These are phyloP conservation scores for Hypanus sabinus DNA, from an alignment of 2,113 vertebrate genomes.

Conservation along the genomic window DNA sequence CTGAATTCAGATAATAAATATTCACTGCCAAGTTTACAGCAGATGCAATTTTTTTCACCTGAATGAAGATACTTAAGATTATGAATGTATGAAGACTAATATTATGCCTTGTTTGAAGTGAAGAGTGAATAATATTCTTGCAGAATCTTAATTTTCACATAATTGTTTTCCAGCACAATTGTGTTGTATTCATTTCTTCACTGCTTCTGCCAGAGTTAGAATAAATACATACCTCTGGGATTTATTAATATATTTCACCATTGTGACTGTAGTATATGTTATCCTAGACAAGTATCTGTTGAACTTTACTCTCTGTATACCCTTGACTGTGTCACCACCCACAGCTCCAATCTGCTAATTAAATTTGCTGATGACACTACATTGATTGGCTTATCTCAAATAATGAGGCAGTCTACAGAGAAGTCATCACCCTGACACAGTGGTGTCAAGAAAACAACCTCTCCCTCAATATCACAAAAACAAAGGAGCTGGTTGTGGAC, in stretches of 20 bases:
- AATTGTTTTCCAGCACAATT: too few species aligned
- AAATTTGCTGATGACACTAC: too few species aligned
- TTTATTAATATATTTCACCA: background rate
- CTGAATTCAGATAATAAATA: background rate
- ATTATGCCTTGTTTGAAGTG: background rate
- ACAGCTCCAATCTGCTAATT: too few species aligned
- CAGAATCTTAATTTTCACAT: background rate
- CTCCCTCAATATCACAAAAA: too few species aligned
- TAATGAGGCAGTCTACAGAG: too few species aligned
- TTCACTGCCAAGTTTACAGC: background rate
- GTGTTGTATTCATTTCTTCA: too few species aligned
- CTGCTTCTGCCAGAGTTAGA: background rate
- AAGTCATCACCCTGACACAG: too few species aligned
- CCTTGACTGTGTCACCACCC: too few species aligned
- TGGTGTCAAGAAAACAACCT: too few species aligned
- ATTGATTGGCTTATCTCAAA: too few species aligned
- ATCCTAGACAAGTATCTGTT: background rate
- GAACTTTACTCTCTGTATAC: too few species aligned
- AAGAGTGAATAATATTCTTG: background rate
- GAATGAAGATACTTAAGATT: background rate
- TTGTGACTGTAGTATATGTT: background rate
- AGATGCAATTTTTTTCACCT: background rate
- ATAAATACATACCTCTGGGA: background rate
- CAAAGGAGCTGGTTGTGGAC: too few species aligned
- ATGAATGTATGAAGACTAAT: background rate